Percentiles rank a stretch among this genome's conserved stretches.
Conservation (phyloP, 2,888 invertebrate genomes). For the Amphipoea oculea region DNA sequence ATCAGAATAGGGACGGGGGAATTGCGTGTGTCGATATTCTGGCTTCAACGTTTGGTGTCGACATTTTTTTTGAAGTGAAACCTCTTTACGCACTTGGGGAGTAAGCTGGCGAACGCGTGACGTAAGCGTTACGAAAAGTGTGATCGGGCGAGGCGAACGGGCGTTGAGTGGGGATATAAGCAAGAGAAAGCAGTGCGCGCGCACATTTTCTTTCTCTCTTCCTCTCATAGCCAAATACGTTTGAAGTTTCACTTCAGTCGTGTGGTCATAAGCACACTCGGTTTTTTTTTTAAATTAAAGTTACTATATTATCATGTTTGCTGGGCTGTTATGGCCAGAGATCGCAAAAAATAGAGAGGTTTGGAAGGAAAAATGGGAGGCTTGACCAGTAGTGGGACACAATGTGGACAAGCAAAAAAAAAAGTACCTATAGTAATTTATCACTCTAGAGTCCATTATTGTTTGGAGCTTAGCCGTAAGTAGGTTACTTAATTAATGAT, state of each 20-base stretch:
- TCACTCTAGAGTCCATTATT: neutral
- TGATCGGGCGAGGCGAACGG: no score
- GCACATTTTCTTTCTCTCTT: no score
- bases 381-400: neutral
- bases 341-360: neutral
- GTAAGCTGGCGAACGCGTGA: no score
- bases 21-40: constrained; percentile 11
- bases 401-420: neutral
- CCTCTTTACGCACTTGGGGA: no score
- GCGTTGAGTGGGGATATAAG: no score
- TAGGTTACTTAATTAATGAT: neutral
- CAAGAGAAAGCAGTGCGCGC: no score
- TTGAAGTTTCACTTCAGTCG: no score
- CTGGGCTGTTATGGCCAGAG: neutral
- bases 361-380: neutral
- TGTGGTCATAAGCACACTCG: no score
- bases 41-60: neutral
- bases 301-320: neutral
- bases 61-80: neutral
- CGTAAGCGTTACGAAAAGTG: no score
- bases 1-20: constrained; percentile 43
- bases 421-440: neutral
- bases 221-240: no score
- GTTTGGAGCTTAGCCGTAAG: neutral
- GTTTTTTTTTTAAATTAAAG: neutral